Base-by-base conservation (phyloP, 1,140 invertebrate genomes). In the Drosophila hydei region DNA sequence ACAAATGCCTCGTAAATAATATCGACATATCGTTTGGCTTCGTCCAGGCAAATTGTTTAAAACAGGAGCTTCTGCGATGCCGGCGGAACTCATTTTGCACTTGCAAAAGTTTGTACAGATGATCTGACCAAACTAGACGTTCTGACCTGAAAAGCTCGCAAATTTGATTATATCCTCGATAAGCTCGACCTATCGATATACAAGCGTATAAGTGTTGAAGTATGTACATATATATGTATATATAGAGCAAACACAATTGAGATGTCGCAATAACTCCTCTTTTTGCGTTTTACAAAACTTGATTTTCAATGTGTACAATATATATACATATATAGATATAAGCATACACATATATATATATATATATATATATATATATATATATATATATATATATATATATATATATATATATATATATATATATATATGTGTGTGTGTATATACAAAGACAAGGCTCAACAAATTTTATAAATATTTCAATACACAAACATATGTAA, bases 1-100 rank as follows among this genome's bases (percentile, higher is more conserved):
- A 76, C 95, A 96, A 43, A 92, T 89, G 38, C 94, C 94, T 90
- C 79, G 73, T 36, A 81, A 58, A 68, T 87, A 91, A 58, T 87
- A 91, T 27, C 87, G 83, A 63, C 90, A 91, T 40, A 91, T 65
- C 5, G 79, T 74, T 59, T 90, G 80, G 72, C 85, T 90, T 19
- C 76, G 79, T 38, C 84, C 67, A 68, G 73, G 70, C 18, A 72
- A 27, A 60, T 62, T 55, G 67, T 55, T 70, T 56, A 65, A 56
- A 43, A 60, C 72, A 43, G 77, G 43, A 19, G 38, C 43, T 65
- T 79, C 70, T 72, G 67, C 74, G 69, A 88, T 61, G 67, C 23
- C 50, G 48, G 45, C 47, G 72, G 83, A 87, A 83, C 83, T 87
- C 83, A 87, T 87, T 88, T 75, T 70, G 78, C 75, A 72, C 68